Conservation (phyloP, 2,113 vertebrate species). For the human (Homo sapiens) region GRCh38 chr13:82130501-82131000, state of each 20-base stretch:
- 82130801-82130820: background rate
- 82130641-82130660: background rate
- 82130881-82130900: background rate
- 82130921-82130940: background rate
- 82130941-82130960: background rate
- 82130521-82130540: background rate
- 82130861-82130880: background rate
- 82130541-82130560: background rate
- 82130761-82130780: background rate
- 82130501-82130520: background rate
- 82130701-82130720: background rate
- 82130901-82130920: background rate
- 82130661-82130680: background rate
- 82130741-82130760: background rate
- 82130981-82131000: background rate
- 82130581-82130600: background rate
- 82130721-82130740: background rate
- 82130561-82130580: background rate
- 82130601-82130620: background rate
- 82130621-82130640: background rate
- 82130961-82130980: background rate
- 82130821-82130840: background rate
- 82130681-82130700: background rate
- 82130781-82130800: background rate
- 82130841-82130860: background rate